A percentile compares a stretch with the other conserved stretches of the same genome.
phyloP scores from a whole-genome alignment of 2,113 vertebrate genomes.

The Hiodon alosoides region DNA sequence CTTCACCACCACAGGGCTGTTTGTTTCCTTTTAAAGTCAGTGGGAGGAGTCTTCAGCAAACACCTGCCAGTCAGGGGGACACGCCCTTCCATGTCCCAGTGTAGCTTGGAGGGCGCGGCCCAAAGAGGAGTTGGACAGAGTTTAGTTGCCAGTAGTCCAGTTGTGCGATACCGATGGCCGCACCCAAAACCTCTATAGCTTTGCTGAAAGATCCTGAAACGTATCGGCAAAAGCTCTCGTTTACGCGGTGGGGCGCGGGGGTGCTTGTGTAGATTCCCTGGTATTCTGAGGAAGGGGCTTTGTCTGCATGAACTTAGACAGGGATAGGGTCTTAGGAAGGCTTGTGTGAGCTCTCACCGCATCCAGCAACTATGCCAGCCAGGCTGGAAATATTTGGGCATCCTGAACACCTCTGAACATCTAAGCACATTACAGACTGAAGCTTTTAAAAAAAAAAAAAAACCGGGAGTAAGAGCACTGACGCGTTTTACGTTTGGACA shows the following conservation, averaged over 20 bases:
- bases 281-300: no score
- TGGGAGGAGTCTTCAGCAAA: slow-evolving; percentile 21
- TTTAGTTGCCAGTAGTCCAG: background rate
- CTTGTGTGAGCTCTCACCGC: background rate
- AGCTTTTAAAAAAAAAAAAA: background rate
- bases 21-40: slow-evolving; percentile 9
- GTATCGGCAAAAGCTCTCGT: no score
- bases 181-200: no score
- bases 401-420: slow-evolving; percentile 1
- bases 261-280: no score
- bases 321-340: background rate
- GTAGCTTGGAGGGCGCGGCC: no score
- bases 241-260: no score
- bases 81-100: slow-evolving; percentile 21
- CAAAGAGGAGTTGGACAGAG: background rate
- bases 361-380: background rate
- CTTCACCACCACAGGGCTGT: slow-evolving; percentile 24
- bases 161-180: no score
- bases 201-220: no score
- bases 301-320: no score
- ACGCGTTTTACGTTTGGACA: slow-evolving; percentile 1
- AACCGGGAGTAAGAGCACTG: background rate
- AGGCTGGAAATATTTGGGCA: background rate
- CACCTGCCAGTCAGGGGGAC: slow-evolving; percentile 15
- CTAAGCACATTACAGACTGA: background rate